Conservation (phyloP, 1,140 invertebrate genomes). For the Tenebrio molitor region DNA sequence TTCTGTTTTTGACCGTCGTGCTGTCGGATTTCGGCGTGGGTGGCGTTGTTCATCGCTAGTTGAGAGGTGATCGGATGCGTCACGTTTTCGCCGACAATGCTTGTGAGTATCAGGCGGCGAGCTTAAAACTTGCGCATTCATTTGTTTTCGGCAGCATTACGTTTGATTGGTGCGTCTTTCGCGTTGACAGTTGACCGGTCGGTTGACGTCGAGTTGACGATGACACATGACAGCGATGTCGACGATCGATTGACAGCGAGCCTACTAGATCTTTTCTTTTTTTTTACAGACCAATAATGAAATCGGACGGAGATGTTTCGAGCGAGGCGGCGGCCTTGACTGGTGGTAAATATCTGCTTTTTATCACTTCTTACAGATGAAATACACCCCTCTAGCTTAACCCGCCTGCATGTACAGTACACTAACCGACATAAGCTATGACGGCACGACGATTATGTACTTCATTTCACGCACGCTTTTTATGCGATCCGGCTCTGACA, state of each 20-base stretch:
- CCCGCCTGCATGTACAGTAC: too few species aligned
- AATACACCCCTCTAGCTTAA: too few species aligned
- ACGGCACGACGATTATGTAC: too few species aligned
- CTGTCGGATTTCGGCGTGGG: constrained; percentile 21
- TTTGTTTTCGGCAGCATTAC: not conserved
- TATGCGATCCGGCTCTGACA: too few species aligned
- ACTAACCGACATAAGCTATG: too few species aligned
- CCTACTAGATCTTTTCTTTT: constrained; percentile 2
- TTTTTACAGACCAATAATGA: constrained; percentile 48
- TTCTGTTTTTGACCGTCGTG: constrained; percentile 37
- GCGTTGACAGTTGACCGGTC: constrained; percentile 12
- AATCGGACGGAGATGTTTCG: constrained; percentile 22
- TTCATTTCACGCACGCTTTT: too few species aligned
- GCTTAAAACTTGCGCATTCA: constrained; percentile 48
- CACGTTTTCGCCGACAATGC: constrained; percentile 47
- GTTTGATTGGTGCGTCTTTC: not conserved
- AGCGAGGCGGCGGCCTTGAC: constrained; percentile 23
- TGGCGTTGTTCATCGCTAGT: constrained; percentile 1
- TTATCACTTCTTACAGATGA: constrained; percentile 1
- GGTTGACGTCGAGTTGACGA: constrained; percentile 26
- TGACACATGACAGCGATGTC: not conserved
- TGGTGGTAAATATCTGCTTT: constrained; percentile 33
- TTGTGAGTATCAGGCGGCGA: constrained; percentile 52
- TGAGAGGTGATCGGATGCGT: not conserved
- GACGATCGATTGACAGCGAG: not conserved